These are phyloP conservation scores for Drosophila siamana DNA, from an alignment of 2,888 invertebrate genomes.

Conservation along the genomic window DNA sequence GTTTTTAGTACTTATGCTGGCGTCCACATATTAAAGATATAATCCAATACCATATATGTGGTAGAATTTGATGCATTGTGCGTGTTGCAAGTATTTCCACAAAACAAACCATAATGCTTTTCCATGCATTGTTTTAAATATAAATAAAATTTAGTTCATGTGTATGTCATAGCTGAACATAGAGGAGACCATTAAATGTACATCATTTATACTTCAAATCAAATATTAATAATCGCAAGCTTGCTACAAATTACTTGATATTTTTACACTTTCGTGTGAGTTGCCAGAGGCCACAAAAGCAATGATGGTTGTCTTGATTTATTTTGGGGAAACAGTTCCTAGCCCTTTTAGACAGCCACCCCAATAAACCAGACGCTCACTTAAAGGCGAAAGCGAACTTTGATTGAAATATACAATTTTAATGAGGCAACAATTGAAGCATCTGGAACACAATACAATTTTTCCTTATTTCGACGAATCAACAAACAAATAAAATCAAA, in stretches of 20 bases:
- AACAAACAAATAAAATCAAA: constrained; percentile 67
- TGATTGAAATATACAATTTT: constrained; percentile 81
- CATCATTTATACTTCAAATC: too few relatives aligned
- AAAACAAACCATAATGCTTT: too few relatives aligned
- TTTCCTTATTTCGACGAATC: constrained; percentile 50
- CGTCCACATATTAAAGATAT: too few relatives aligned
- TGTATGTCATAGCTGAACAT: too few relatives aligned
- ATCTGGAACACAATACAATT: constrained; percentile 53
- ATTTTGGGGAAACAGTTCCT: not conserved
- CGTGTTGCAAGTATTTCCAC: too few relatives aligned
- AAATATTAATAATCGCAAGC: too few relatives aligned
- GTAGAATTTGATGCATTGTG: too few relatives aligned
- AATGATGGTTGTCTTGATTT: constrained; percentile 20
- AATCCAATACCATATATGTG: too few relatives aligned
- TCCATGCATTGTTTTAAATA: too few relatives aligned
- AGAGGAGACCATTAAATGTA: too few relatives aligned
- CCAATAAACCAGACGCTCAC: constrained; percentile 15
- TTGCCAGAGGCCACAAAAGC: not conserved
- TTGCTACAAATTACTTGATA: not conserved
- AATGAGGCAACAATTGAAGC: constrained; percentile 68
- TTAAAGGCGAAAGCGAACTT: constrained; percentile 64
- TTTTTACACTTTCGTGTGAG: not conserved
- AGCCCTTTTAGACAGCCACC: constrained; percentile 29
- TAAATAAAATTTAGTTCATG: too few relatives aligned
- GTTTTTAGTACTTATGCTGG: too few relatives aligned